Percentiles rank a stretch among this genome's conserved stretches.
These are phyloP conservation scores for Psittacula cyanocephala DNA, from an alignment of 2,113 vertebrate genomes.

Conservation along the genomic window DNA sequence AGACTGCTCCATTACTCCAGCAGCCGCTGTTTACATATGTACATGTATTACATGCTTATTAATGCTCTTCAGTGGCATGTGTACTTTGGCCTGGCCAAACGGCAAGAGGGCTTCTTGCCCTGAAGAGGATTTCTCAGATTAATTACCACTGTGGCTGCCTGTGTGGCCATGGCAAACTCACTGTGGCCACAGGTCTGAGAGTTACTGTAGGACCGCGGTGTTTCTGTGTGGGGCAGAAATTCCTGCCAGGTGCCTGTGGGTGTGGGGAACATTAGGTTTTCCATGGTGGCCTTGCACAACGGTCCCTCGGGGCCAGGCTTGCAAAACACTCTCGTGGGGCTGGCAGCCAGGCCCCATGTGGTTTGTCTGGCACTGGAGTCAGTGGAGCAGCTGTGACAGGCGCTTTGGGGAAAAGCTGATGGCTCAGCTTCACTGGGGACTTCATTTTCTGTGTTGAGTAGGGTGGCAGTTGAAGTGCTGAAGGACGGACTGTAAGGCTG, in stretches of 20 bases:
- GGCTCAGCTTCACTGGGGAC: neutral
- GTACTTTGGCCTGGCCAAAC: neutral
- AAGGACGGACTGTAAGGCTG: neutral
- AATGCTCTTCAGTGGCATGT: neutral
- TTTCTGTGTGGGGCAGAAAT: neutral
- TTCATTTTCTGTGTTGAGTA: neutral
- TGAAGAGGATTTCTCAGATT: neutral
- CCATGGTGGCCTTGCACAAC: neutral
- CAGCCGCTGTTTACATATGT: neutral
- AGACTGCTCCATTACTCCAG: neutral
- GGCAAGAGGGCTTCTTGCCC: neutral
- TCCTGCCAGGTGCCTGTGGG: neutral
- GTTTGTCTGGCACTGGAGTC: fast-evolving
- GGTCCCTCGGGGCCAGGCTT: fast-evolving
- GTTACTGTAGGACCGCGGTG: fast-evolving
- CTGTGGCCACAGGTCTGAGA: neutral
- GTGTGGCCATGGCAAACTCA: neutral
- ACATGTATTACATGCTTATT: neutral
- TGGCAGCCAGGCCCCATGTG: fast-evolving
- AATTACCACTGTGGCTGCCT: neutral
- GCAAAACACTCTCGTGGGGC: neutral
- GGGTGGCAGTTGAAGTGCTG: neutral
- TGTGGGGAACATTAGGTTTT: neutral
- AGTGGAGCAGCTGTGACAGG: neutral
- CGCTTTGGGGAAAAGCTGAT: neutral